Base-by-base conservation (phyloP, 1,140 invertebrate species). In the Zaprionus africanus region DNA sequence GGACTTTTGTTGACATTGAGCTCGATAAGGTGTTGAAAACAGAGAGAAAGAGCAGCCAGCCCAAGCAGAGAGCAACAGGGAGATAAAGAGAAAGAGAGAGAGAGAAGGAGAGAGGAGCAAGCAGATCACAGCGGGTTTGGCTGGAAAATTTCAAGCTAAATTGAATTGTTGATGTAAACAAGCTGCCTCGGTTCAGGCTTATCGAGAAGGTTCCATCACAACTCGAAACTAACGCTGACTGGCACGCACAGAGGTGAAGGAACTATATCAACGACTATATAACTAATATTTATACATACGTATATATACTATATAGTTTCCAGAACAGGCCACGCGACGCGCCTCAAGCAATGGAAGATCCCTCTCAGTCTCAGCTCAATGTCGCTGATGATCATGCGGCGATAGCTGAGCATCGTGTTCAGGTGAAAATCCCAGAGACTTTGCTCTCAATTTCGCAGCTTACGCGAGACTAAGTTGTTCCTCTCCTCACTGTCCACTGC, bases 1-100 rank as follows among this genome's bases (percentile, higher is more conserved):
- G 71, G 71, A 75, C 64, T 75, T 64, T 74, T 78, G 56, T 78
- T 75, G 71, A 78, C 76, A 78, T 78, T 78, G 76, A 58, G 43
- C 46, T 24, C 28, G 34, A 57, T 62, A 75, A 62, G 53, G n/a
- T 24, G 26, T 56, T 11, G 22, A 15, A 24, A 24, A 26, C 12
- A 54, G 24, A 28, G 24, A 54, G 15, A 26, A 13, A 26, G 12
- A 54, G 15, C 3, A 54, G 24, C 12, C 1, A 24, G 17, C n/a
- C 4, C 22, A 17, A 26, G 15, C 11, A 53, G 22, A 53, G 22
- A 43, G 38, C 0, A 43, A 2, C 5, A 6, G 1, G 22, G 46
- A 49, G 7, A 22, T 7, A 49, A 17, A 49, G 17, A 49, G 11
- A 17, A 9, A 49, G 46, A 9, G 11, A 26, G 26, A 26, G 24